Percentiles rank a stretch among this genome's conserved stretches.
Evolutionary conservation across 2,888 invertebrate species (phyloP).

Genomic region (Salpingus planirostris): DNA sequence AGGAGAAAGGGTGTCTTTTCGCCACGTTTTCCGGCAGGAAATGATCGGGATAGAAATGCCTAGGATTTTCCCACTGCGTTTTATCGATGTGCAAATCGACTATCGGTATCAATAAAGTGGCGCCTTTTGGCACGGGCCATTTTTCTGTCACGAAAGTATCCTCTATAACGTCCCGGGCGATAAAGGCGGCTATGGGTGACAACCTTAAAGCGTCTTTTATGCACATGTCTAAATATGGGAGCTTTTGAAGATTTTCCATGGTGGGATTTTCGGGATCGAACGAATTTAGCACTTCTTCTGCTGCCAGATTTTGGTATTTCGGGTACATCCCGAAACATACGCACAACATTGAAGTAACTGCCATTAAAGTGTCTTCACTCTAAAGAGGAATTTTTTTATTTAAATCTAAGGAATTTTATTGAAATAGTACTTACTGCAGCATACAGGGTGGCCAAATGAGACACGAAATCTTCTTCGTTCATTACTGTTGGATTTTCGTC

Average conservation of each 20-base stretch:
- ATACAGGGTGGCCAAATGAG: neutral
- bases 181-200: constrained; percentile 30
- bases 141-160: constrained; percentile 21
- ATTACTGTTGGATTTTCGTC: neutral
- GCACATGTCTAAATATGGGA: constrained; percentile 30
- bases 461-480: neutral
- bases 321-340: constrained; percentile 33
- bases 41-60: constrained; percentile 34
- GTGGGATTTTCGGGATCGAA: constrained; percentile 21
- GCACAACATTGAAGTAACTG: constrained; percentile 20
- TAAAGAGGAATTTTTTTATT: too few species aligned
- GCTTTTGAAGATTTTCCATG: constrained; percentile 22
- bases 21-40: constrained; percentile 28
- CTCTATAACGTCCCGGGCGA: constrained; percentile 24
- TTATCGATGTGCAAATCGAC: constrained; percentile 28
- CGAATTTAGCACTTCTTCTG: constrained; percentile 24
- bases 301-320: constrained; percentile 29
- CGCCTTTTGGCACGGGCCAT: constrained; percentile 23
- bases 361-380: constrained; percentile 29
- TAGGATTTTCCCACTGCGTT: constrained; percentile 28
- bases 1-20: constrained; percentile 27
- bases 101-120: constrained; percentile 25
- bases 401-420: too few species aligned
- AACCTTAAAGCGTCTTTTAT: constrained; percentile 30
- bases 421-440: constrained; percentile 1